These are phyloP conservation scores for Drosophila limbata DNA, from an alignment of 2,888 invertebrate genomes.

Conservation along the genomic window DNA sequence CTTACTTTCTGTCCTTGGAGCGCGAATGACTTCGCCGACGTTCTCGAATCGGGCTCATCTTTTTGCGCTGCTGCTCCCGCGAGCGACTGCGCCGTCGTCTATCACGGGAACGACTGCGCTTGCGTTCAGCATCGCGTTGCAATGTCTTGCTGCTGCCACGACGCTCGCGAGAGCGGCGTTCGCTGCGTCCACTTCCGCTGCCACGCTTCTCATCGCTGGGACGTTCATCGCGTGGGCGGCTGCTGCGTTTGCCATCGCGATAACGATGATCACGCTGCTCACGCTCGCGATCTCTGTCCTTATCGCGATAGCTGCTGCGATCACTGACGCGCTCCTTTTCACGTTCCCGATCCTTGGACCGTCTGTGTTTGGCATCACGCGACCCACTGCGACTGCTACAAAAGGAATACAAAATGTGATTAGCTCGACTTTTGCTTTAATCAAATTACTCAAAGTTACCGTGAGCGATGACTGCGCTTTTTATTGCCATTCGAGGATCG, in stretches of 20 bases:
- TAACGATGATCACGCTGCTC: conserved; percentile 72
- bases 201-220: conserved; percentile 42
- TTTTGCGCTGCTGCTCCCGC: conserved; percentile 70
- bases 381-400: conserved; percentile 80
- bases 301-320: conserved; percentile 47
- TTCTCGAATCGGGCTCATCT: conserved; percentile 80
- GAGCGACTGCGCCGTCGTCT: conserved; percentile 74
- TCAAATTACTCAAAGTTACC: conserved; percentile 44
- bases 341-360: conserved; percentile 71
- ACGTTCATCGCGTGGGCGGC: conserved; percentile 56
- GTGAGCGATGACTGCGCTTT: conserved; percentile 66
- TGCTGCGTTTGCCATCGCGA: conserved; percentile 56
- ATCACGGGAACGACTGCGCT: conserved; percentile 69
- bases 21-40: conserved; percentile 75
- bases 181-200: conserved; percentile 45
- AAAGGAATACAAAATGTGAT: conserved; percentile 19
- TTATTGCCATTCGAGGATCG: conserved; percentile 63
- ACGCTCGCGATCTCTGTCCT: conserved; percentile 39
- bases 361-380: conserved; percentile 72
- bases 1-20: conserved; percentile 82
- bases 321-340: conserved; percentile 65
- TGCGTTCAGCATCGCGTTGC: conserved; percentile 60
- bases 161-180: conserved; percentile 80
- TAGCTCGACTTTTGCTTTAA: neutral
- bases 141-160: conserved; percentile 59